Evolutionary conservation across 2,797 vertebrate species (phyloP), one percentile per base, ranked within the genome.

Genomic region (Gymnothorax reevesii): DNA sequence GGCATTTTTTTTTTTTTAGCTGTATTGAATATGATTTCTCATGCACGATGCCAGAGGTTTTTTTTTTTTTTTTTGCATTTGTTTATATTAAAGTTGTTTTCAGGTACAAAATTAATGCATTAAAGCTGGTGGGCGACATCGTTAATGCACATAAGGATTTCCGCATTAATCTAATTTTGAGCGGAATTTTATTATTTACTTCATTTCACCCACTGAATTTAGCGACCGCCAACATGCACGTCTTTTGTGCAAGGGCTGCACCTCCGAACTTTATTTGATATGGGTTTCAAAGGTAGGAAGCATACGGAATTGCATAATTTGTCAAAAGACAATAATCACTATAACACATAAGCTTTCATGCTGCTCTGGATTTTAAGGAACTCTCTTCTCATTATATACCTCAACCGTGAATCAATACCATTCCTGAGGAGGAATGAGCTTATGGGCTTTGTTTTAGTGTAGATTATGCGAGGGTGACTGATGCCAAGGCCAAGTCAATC

Each of bases 371-470:
- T 8, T 55, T 80, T n/a, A 80, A 17, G 49, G 7, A 17, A 22
- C 49, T 55, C 49, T 80, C 42, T 27, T 54, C 77, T 55, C 77
- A 80, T 55, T 80, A 55, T 55, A 20, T 55, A 55, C 49, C 52
- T 54, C 77, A 55, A 52, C 77, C n/a, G 77, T 80, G 77, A 80
- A 80, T 80, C 77, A n/a, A 80, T 80, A 80, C 77, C 49, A 80
- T 80, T 55, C 77, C 77, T 54, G 77, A 55, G 77, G 17, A 80
- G 77, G 77, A 54, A 80, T 80, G 77, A 54, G 77, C 77, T 80
- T 80, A 80, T 80, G 77, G 77, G 77, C 77, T 80, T 54, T 80
- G 77, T 80, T 80, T 80, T 52, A 80, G 55, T 80, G 52, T 79
- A 79, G 75, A 79, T 79, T 79, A 79, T 79, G n/a, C 55, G 77